Conservation (phyloP, 2,888 invertebrate genomes). For the Xylocampa areola region DNA sequence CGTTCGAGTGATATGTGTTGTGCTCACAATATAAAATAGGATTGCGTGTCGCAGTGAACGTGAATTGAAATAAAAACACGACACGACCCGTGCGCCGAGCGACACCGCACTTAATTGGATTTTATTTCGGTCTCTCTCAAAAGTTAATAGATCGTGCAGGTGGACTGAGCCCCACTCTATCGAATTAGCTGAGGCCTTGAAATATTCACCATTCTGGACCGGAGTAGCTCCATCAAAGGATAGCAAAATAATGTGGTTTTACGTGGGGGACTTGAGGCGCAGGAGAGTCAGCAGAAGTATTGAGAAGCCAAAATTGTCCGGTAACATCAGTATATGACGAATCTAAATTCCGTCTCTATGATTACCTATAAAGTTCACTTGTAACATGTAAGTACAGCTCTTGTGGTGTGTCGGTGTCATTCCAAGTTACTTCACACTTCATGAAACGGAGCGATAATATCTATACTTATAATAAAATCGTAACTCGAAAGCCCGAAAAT, state of each 20-base stretch:
- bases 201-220: background rate
- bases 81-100: background rate
- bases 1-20: background rate
- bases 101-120: constrained; percentile 26
- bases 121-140: constrained; percentile 25
- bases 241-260: background rate
- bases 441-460: constrained; percentile 3
- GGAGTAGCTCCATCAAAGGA: background rate
- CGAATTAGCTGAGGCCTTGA: constrained; percentile 1
- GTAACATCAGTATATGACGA: too few relatives aligned
- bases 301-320: too few relatives aligned
- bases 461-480: too few relatives aligned
- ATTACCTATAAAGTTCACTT: background rate
- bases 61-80: constrained; percentile 17
- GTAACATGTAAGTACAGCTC: background rate
- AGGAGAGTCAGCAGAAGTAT: background rate
- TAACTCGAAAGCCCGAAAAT: too few relatives aligned
- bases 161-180: constrained; percentile 2
- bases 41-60: constrained; percentile 1
- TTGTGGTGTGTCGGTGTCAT: background rate
- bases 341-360: too few relatives aligned
- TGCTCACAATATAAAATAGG: constrained; percentile 1
- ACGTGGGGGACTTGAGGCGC: background rate
- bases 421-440: background rate
- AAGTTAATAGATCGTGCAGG: constrained; percentile 20